Evolutionary conservation across 2,888 invertebrate genomes (phyloP), one percentile per base, ranked within the genome.

Genomic region (Laothoe populi): DNA sequence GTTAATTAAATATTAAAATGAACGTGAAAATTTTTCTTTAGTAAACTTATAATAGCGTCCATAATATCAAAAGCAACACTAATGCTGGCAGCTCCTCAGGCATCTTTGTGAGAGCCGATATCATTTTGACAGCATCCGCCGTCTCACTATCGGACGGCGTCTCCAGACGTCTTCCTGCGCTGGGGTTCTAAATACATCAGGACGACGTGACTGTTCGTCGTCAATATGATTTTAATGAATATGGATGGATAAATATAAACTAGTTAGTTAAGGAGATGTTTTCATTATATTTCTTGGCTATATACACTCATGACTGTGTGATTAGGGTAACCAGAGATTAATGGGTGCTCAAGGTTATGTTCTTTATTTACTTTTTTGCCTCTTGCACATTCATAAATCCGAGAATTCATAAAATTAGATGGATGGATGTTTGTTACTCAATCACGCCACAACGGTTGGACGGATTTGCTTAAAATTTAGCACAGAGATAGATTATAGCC

Each of bases 71-170:
- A 7, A 4, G 44, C 19, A 19, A 19, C 44, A 44, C 19, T 19
- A 44, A 8, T 8, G 2, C 19, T n/a, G 19, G 19, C 44, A 8
- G 16, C 44, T 44, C 19, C 19, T 38, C 19, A 44, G 19, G 7
- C 53, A 31, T 53, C 19, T 49, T 49, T 49, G 49, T 35, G 19
- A 4, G 23, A 24, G 23, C 35, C 31, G 53, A 53, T 53, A 53
- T 31, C 53, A 49, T 53, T 53, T 53, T 53, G 53, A 53, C 53
- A 53, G 53, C 53, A 35, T 53, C 53, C 48, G 48, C 53, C 53
- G 4, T 11, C 35, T 53, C 53, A 53, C 31, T 19, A 35, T 53
- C 53, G 53, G 49, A 53, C 35, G 35, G 24, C 24, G 53, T 31
- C 35, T 31, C 11, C 46, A 46, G 23, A 8, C 46, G 19, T 19